phyloP scores from a whole-genome alignment of 1,140 invertebrate species.

The Luehdorfia chinensis region DNA sequence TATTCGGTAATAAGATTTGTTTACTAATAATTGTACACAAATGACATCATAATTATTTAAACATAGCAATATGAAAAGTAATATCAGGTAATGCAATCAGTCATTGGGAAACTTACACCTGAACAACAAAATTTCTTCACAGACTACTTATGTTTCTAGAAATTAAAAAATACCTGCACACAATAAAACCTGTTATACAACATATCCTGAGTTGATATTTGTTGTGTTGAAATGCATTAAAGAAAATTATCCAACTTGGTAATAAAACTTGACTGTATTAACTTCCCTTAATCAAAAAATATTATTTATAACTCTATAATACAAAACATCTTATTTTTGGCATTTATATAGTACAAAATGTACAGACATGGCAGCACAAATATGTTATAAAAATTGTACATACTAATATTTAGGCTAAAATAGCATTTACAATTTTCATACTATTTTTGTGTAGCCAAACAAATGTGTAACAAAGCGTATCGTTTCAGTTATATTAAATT shows the following conservation, averaged over 20 bases:
- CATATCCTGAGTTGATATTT: background rate
- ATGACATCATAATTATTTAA: slow-evolving; percentile 25
- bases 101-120: slow-evolving; percentile 33
- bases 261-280: slow-evolving; percentile 9
- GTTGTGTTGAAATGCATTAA: slow-evolving; percentile 7
- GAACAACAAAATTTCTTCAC: slow-evolving; percentile 8
- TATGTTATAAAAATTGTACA: slow-evolving; percentile 14
- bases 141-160: slow-evolving; percentile 12
- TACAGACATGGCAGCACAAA: slow-evolving; percentile 29
- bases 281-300: slow-evolving; percentile 27
- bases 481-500: slow-evolving; percentile 12
- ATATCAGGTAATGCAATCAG: slow-evolving; percentile 33
- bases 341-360: slow-evolving; percentile 63
- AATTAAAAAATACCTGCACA: slow-evolving; percentile 18
- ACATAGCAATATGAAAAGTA: slow-evolving; percentile 32
- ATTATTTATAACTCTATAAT: slow-evolving; percentile 36
- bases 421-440: slow-evolving; percentile 14
- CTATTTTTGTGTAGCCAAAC: slow-evolving; percentile 9
- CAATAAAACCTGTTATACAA: slow-evolving; percentile 10
- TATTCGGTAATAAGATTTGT: no score
- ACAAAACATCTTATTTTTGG: slow-evolving; percentile 54
- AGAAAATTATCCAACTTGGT: slow-evolving; percentile 2
- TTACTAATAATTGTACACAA: slow-evolving; percentile 6
- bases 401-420: background rate
- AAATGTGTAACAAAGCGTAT: slow-evolving; percentile 14